Evolutionary conservation across 1,140 invertebrate species (phyloP).

Genomic region (Mya arenaria): DNA sequence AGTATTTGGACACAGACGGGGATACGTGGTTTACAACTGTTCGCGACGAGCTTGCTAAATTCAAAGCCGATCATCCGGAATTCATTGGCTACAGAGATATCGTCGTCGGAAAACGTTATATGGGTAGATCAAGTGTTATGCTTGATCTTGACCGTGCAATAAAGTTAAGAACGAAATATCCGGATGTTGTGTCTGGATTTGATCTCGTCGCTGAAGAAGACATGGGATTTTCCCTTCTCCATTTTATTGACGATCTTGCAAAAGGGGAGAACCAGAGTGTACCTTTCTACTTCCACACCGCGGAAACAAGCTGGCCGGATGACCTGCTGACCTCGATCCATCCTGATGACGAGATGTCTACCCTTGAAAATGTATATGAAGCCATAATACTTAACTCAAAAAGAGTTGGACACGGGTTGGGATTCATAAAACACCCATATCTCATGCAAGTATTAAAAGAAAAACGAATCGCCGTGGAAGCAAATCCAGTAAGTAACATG

Average conservation of each 20-base stretch:
- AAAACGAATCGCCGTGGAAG: conserved; percentile 66
- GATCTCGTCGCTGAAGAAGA: conserved; percentile 72
- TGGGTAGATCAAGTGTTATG: background rate
- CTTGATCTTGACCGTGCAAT: conserved; percentile 35
- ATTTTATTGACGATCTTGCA: conserved; percentile 59
- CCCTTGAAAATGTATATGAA: conserved; percentile 65
- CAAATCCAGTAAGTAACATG: conserved; percentile 67
- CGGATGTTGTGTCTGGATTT: conserved; percentile 64
- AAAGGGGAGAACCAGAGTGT: conserved; percentile 44
- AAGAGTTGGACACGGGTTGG: conserved; percentile 67
- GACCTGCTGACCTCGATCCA: conserved; percentile 61
- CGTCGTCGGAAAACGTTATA: conserved; percentile 28
- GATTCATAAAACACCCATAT: conserved; percentile 65
- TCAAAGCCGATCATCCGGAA: conserved; percentile 45
- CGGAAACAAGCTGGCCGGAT: conserved; percentile 70
- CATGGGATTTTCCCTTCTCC: conserved; percentile 64
- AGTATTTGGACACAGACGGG: too few species aligned
- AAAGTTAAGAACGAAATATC: conserved; percentile 59
- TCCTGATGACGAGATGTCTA: conserved; percentile 59
- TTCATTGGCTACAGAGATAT: conserved; percentile 64
- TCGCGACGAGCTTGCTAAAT: conserved; percentile 3
- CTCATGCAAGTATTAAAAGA: conserved; percentile 60
- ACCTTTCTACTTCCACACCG: conserved; percentile 64
- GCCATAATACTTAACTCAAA: conserved; percentile 60
- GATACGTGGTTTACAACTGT: conserved; percentile 53